Percentiles rank a stretch among this genome's conserved stretches.
These are phyloP conservation scores for Rhopalosiphum maidis DNA, from an alignment of 1,140 invertebrate genomes.

Conservation along the genomic window DNA sequence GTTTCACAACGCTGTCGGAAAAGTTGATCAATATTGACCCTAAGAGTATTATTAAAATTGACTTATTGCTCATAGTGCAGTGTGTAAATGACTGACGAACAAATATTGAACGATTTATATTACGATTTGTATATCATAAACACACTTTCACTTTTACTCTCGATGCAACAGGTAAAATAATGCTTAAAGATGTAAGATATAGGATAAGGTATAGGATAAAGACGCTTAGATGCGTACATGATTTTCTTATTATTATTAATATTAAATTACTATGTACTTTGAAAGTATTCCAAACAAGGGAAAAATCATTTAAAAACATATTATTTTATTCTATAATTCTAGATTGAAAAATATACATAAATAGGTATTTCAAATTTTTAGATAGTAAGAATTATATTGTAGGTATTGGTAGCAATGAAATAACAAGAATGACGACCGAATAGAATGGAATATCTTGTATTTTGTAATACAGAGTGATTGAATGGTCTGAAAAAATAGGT, in stretches of 20 bases:
- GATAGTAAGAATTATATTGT: not conserved
- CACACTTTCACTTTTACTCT: slow-evolving; percentile 23
- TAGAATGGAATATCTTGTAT: not conserved
- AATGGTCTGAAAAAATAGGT: not conserved
- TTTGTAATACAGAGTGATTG: not conserved
- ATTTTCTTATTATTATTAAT: not conserved
- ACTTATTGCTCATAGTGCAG: not conserved
- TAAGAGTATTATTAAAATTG: not conserved
- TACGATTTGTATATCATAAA: not conserved
- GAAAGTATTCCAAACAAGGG: not conserved
- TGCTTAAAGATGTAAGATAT: not conserved
- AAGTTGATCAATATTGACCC: not conserved
- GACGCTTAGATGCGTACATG: not conserved
- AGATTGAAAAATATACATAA: not conserved
- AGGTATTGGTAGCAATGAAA: slow-evolving; percentile 25
- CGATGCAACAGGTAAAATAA: slow-evolving; percentile 3
- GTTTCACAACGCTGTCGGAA: slow-evolving; percentile 66
- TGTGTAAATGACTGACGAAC: not conserved
- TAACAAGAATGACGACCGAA: not conserved
- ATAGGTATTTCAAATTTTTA: not conserved
- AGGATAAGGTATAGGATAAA: not conserved
- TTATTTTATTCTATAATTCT: not conserved
- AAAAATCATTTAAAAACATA: not conserved
- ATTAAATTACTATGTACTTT: not conserved
- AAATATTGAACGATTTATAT: not conserved